Base-by-base conservation (phyloP, 2,797 vertebrate genomes). In the Pseudochirops cupreus region DNA sequence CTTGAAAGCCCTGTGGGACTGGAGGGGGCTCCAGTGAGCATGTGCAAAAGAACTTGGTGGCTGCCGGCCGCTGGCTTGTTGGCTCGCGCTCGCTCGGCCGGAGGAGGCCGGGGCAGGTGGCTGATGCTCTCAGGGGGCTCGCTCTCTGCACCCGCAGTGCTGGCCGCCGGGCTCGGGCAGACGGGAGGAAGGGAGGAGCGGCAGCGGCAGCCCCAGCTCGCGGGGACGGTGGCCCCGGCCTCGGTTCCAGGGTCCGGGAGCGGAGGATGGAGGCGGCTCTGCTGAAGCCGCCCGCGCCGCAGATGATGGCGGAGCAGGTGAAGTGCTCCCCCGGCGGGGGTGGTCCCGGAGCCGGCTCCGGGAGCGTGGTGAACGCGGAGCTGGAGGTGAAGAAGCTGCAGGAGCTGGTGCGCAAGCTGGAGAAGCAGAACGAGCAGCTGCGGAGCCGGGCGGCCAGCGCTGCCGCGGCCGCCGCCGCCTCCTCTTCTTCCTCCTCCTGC, bases 311-410 rank as follows among this genome's bases (percentile, higher is more conserved):
- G 98, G 99, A 99, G 96, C 97, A 98, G 99, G 99, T 99, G 98
- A 99, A 99, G 95, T 99, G 99, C 97, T 99, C 96, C 82, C 96
- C 98, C 33, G 98, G 99, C 98, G 99, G 97, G 98, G 98, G 98
- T 91, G 97, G 98, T 95, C 92, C 98, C n/a, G 95, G 97, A 56
- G 94, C 98, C 54, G 98, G 97, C 97, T 56, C 97, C 55, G 97
- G 98, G 95, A 95, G 97, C 93, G 98, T 98, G 95, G 98, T 98
- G 97, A 99, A 98, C 98, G 99, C 99, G 52, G 99, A 99, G 99
- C 99, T 99, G 98, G 99, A 99, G 99, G 99, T 99, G 98, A 98
- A 99, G 96, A 99, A 99, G 99, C 99, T 99, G 52, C 99, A 99
- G 98, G 99, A 99, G 98, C 98, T 99, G 97, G 99, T 99, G 95